Conservation (phyloP, 2,113 vertebrate genomes). For the Chionis minor region DNA sequence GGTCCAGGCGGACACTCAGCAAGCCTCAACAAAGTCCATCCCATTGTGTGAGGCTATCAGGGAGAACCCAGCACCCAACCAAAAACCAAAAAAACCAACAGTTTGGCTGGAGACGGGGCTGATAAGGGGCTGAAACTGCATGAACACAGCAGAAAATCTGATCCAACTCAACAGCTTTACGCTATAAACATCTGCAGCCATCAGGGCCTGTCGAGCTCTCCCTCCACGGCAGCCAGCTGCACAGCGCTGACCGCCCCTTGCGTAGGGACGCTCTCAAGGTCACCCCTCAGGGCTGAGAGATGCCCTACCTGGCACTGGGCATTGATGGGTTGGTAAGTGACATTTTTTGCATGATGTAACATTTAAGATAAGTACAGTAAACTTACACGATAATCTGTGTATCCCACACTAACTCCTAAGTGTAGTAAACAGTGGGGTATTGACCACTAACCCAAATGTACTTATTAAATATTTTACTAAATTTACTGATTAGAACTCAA, state of each 20-base stretch:
- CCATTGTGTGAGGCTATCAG: not conserved
- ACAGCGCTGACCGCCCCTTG: rapidly evolving
- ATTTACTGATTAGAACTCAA: not conserved
- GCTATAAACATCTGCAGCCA: not conserved
- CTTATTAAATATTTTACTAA: not conserved
- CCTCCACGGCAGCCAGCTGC: not conserved
- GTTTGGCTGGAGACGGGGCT: not conserved
- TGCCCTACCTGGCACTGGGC: not conserved
- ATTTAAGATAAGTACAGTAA: not conserved
- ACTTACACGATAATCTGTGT: not conserved
- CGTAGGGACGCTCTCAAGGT: not conserved
- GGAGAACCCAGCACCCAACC: not conserved
- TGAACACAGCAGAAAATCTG: not conserved
- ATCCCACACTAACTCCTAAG: not conserved
- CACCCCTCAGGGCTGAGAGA: not conserved
- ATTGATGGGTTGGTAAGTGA: not conserved
- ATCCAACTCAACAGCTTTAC: not conserved
- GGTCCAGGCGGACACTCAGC: not conserved
- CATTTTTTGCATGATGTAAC: not conserved
- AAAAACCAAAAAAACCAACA: rapidly evolving
- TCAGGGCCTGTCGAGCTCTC: not conserved
- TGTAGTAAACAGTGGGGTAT: not conserved
- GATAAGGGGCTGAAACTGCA: not conserved
- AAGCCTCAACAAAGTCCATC: not conserved
- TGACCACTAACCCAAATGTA: not conserved